Evolutionary conservation across 2,888 invertebrate species (phyloP).

Genomic region (Clusia tigrina): DNA sequence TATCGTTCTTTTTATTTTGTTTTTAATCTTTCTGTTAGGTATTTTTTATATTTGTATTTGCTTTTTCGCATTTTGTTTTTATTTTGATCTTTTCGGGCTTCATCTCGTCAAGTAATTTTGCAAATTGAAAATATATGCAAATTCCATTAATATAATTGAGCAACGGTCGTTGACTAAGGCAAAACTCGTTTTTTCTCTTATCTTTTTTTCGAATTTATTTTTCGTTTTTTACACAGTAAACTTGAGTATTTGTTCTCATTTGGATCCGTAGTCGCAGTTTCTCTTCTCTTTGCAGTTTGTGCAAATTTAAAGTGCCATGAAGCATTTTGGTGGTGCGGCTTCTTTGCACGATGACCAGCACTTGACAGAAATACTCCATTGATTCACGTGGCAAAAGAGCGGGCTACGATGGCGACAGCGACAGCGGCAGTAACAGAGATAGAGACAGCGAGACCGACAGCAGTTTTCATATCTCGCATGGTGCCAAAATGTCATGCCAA

Average conservation of each 20-base stretch:
- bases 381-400: background rate
- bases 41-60: no score
- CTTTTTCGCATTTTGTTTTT: no score
- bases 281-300: background rate
- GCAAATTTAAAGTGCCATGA: background rate
- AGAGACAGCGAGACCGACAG: no score
- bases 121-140: conserved; percentile 10
- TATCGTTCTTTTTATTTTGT: no score
- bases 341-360: background rate
- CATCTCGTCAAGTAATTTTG: conserved; percentile 7
- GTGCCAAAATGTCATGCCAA: background rate
- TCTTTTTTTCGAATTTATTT: background rate
- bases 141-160: conserved; percentile 27
- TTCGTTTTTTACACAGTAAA: background rate
- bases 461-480: conserved; percentile 7
- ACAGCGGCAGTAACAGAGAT: no score
- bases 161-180: conserved; percentile 29
- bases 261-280: no score
- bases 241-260: background rate
- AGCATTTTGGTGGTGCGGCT: no score
- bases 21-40: no score
- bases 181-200: background rate
- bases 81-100: conserved; percentile 21
- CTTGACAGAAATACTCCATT: background rate
- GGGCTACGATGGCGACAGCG: no score